A percentile compares a stretch with the other conserved stretches of the same genome.
Evolutionary conservation across 2,797 vertebrate species (phyloP).

Genomic region (Phoxinus dragarum): DNA sequence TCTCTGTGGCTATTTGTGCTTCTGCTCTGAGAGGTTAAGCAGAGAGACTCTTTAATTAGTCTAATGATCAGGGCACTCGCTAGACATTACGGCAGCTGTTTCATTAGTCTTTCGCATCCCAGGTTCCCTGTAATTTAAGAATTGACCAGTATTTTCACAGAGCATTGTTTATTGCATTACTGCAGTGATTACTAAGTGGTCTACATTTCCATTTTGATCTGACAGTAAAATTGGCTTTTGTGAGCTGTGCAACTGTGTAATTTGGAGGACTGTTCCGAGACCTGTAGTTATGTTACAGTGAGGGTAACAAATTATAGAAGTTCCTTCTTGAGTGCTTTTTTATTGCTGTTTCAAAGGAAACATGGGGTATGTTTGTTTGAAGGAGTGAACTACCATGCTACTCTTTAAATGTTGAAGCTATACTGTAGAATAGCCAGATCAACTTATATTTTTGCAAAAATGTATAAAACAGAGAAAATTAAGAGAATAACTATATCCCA

Average conservation of each 20-base stretch:
- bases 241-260: conserved; percentile 19
- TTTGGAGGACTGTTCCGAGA: conserved; percentile 24
- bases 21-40: conserved; percentile 35
- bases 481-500: background rate
- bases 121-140: background rate
- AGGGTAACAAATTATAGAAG: background rate
- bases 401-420: background rate
- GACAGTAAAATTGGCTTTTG: conserved; percentile 23
- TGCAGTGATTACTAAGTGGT: conserved; percentile 28
- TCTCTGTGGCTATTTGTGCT: conserved; percentile 33
- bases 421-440: background rate
- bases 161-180: conserved; percentile 20
- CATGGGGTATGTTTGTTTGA: conserved; percentile 2
- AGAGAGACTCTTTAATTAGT: conserved; percentile 29
- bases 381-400: background rate
- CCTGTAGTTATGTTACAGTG: conserved; percentile 9
- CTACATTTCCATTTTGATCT: conserved; percentile 27
- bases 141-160: background rate
- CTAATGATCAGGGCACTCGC: background rate
- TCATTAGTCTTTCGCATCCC: background rate
- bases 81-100: conserved; percentile 15
- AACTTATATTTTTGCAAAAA: background rate
- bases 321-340: background rate
- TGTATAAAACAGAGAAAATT: background rate
- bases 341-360: background rate